These are phyloP conservation scores for Stichodactyla mertensii DNA, from an alignment of 64 coral and sea anemone genomes.

Conservation along the genomic window DNA sequence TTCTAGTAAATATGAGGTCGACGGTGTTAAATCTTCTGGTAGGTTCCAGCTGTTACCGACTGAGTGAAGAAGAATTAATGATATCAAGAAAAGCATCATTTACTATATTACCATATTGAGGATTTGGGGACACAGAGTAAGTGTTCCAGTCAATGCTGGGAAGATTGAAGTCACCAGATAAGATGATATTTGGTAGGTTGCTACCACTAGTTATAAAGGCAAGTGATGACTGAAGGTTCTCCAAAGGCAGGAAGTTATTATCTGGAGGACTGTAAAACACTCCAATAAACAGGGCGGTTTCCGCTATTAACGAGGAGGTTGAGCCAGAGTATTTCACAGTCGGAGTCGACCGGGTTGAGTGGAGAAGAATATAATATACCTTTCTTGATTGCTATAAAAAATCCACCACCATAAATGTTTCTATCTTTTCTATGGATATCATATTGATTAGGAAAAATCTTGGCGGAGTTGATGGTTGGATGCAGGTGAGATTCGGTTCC, in stretches of 20 bases:
- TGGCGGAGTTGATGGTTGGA: constrained; percentile 30
- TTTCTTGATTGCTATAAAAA: constrained; percentile 44
- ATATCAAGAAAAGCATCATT: constrained; percentile 38
- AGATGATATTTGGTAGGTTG: constrained; percentile 34
- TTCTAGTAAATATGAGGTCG: constrained; percentile 9
- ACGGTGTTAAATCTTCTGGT: background rate
- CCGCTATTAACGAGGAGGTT: constrained; percentile 18
- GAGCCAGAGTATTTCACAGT: constrained; percentile 45
- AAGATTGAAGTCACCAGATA: constrained; percentile 36
- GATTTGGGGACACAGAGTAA: constrained; percentile 24
- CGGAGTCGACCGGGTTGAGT: constrained; percentile 7
- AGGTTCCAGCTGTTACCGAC: background rate
- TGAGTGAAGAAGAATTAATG: constrained; percentile 4
- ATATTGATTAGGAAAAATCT: constrained; percentile 38
- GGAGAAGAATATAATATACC: constrained; percentile 2
- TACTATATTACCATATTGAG: constrained; percentile 37
- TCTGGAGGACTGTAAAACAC: constrained; percentile 56
- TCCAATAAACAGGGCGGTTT: constrained; percentile 30
- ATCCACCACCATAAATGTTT: constrained; percentile 33
- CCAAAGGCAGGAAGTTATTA: constrained; percentile 14
- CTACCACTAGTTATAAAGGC: background rate
- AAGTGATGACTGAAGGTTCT: constrained; percentile 37
- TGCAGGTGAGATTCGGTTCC: constrained; percentile 46
- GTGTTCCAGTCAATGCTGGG: constrained; percentile 46
- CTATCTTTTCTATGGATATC: constrained; percentile 46